Evolutionary conservation across 2,797 vertebrate genomes (phyloP).

Genomic region (Etheostoma perlongum): DNA sequence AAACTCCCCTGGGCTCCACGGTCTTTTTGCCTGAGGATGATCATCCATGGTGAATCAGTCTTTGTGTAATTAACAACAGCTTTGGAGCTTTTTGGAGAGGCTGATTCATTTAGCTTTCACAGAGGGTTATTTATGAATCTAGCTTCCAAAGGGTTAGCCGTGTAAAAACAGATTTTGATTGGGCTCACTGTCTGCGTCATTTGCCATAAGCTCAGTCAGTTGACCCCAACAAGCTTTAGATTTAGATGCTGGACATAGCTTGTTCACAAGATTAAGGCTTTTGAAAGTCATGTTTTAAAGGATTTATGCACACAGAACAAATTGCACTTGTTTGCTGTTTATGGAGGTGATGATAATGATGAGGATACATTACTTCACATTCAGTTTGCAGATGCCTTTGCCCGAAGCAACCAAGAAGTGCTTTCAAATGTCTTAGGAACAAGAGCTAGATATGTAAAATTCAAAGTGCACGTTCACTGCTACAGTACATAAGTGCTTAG

Average conservation of each 20-base stretch:
- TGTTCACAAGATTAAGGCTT: conserved; percentile 29
- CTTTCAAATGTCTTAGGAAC: conserved; percentile 13
- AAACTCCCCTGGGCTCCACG: conserved; percentile 26
- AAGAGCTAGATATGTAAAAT: conserved; percentile 17
- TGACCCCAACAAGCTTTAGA: conserved; percentile 38
- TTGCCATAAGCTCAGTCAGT: conserved; percentile 29
- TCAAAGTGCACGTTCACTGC: conserved; percentile 1
- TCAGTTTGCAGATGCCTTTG: conserved; percentile 21
- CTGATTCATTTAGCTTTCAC: conserved; percentile 27
- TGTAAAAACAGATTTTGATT: conserved; percentile 19
- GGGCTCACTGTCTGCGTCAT: conserved; percentile 20
- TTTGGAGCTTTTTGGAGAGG: conserved; percentile 39
- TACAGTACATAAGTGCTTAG: neutral
- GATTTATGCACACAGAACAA: neutral
- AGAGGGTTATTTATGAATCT: conserved; percentile 38
- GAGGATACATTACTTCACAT: neutral
- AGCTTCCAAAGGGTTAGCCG: conserved; percentile 31
- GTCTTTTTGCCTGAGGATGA: conserved; percentile 49
- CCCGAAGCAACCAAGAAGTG: conserved; percentile 2
- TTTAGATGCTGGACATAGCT: conserved; percentile 23
- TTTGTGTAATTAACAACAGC: conserved; percentile 63
- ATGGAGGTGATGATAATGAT: conserved; percentile 1
- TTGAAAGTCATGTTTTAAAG: conserved; percentile 39
- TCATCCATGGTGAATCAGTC: conserved; percentile 49
- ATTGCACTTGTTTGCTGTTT: conserved; percentile 14